Percentiles rank a stretch among this genome's conserved stretches.
Evolutionary conservation across 1,140 invertebrate species (phyloP).

Genomic region (Carposina sasakii): DNA sequence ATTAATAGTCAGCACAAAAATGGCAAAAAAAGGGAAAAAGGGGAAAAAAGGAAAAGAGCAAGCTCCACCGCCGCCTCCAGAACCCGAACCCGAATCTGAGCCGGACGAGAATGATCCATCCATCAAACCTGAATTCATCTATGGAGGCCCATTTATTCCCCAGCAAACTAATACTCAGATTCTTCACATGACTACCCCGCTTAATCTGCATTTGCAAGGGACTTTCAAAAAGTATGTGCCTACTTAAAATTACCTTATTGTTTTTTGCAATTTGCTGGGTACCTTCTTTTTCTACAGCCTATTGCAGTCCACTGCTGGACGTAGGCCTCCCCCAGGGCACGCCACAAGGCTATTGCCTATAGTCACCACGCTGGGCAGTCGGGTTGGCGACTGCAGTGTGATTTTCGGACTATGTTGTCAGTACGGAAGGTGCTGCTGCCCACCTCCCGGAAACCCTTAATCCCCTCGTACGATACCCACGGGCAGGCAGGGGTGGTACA

Average conservation of each 20-base stretch:
- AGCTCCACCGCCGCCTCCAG: neutral
- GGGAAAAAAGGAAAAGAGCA: neutral
- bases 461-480: too few relatives aligned
- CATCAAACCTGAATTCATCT: constrained; percentile 56
- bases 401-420: neutral
- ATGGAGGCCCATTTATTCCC: constrained; percentile 54
- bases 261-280: neutral
- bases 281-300: too few relatives aligned
- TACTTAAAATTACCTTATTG: neutral
- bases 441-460: too few relatives aligned
- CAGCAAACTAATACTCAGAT: constrained; percentile 37
- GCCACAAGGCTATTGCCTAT: too few relatives aligned
- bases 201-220: constrained; percentile 48
- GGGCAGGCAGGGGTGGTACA: too few relatives aligned
- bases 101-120: constrained; percentile 30
- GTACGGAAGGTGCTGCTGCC: too few relatives aligned
- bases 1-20: neutral
- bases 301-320: too few relatives aligned
- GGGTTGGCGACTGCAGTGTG: neutral
- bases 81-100: neutral
- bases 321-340: too few relatives aligned
- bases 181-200: constrained; percentile 44
- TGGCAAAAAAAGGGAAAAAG: neutral
- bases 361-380: too few relatives aligned
- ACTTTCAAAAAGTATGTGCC: constrained; percentile 56